These are phyloP conservation scores for Cephus nigrinus DNA, from an alignment of 2,888 invertebrate genomes.

Conservation along the genomic window DNA sequence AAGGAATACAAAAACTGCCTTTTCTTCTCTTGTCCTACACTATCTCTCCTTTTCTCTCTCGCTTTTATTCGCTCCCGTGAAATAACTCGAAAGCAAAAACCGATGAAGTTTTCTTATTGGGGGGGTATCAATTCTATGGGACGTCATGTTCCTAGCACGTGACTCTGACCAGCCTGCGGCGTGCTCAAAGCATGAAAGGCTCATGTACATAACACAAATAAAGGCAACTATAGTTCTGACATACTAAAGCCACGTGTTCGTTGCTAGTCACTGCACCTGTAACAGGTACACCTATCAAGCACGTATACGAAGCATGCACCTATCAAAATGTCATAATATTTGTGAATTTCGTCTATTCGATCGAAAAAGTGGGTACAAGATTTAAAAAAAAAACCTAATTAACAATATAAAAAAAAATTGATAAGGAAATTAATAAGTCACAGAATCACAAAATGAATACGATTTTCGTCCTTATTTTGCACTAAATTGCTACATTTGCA, in stretches of 20 bases:
- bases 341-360: background rate
- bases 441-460: background rate
- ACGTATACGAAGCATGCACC: constrained; percentile 18
- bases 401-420: background rate
- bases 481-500: background rate
- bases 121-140: background rate
- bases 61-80: background rate
- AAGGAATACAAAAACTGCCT: background rate
- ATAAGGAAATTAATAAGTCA: background rate
- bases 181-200: constrained; percentile 34
- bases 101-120: background rate
- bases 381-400: too few relatives aligned
- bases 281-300: background rate
- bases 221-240: constrained; percentile 13
- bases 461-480: background rate
- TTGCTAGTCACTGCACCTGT: constrained; percentile 10
- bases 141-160: constrained; percentile 36
- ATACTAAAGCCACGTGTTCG: constrained; percentile 21
- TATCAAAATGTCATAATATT: background rate
- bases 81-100: background rate
- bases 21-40: too few relatives aligned
- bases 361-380: background rate
- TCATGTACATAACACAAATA: constrained; percentile 18
- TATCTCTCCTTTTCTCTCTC: too few relatives aligned
- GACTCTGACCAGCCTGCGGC: constrained; percentile 29